A percentile compares a stretch with the other conserved stretches of the same genome.
Evolutionary conservation across 2,113 vertebrate genomes (phyloP).

Genomic region (Otocyon megalotis): DNA sequence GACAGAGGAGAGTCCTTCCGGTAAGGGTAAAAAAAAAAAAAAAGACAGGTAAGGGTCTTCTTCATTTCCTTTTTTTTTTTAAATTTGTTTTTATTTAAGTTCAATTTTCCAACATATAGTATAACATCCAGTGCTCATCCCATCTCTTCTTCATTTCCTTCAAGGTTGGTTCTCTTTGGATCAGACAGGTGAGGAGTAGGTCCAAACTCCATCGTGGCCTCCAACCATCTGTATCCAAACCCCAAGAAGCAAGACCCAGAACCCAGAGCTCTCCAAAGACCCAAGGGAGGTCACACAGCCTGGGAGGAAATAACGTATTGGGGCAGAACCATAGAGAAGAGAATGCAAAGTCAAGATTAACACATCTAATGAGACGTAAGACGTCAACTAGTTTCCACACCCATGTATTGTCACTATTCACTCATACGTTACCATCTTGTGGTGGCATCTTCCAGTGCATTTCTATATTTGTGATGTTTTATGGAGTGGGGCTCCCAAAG

Average conservation of each 20-base stretch:
- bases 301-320: neutral
- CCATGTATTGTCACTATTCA: neutral
- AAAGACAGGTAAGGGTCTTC: neutral
- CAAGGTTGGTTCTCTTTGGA: neutral
- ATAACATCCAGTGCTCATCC: no score
- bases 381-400: neutral
- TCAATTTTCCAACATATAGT: no score
- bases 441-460: neutral
- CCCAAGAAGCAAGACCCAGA: neutral
- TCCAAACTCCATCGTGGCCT: neutral
- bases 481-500: neutral
- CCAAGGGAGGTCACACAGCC: rapidly evolving
- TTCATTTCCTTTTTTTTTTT: neutral
- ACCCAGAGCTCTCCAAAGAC: neutral
- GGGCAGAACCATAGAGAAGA: neutral
- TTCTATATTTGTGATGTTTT: neutral
- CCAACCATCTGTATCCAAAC: neutral
- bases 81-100: no score
- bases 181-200: neutral
- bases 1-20: neutral
- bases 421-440: neutral
- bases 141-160: neutral
- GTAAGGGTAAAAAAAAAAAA: no score
- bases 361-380: neutral
- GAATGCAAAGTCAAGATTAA: neutral